Conservation (phyloP, 2,113 vertebrate species). For the Coturnix japonica region DNA sequence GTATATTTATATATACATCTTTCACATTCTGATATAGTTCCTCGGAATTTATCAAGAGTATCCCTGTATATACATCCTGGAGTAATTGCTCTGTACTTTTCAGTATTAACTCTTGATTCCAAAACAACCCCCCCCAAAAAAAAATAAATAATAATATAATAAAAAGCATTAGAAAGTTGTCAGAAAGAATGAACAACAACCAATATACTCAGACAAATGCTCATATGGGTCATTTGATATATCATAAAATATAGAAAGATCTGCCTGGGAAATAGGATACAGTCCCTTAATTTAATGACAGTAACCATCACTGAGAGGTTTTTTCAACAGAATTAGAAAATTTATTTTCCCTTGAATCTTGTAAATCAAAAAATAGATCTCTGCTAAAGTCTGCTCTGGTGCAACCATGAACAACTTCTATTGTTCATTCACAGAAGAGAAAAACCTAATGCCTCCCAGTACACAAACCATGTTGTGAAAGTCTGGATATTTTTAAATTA, state of each 20-base stretch:
- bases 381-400: background rate
- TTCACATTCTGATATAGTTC: background rate
- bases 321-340: background rate
- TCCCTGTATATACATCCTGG: background rate
- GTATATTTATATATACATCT: background rate
- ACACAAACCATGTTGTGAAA: background rate
- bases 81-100: background rate
- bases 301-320: background rate
- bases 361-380: background rate
- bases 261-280: background rate
- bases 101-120: background rate
- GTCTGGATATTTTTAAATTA: background rate
- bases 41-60: background rate
- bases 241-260: background rate
- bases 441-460: background rate
- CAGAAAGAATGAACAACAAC: background rate
- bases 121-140: background rate
- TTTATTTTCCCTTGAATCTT: background rate
- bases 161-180: background rate
- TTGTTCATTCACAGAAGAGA: background rate
- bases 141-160: background rate
- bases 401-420: background rate
- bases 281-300: background rate
- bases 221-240: background rate
- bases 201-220: background rate